Conservation (phyloP, 2,888 invertebrate species). For the Hypolimnas misippus region DNA sequence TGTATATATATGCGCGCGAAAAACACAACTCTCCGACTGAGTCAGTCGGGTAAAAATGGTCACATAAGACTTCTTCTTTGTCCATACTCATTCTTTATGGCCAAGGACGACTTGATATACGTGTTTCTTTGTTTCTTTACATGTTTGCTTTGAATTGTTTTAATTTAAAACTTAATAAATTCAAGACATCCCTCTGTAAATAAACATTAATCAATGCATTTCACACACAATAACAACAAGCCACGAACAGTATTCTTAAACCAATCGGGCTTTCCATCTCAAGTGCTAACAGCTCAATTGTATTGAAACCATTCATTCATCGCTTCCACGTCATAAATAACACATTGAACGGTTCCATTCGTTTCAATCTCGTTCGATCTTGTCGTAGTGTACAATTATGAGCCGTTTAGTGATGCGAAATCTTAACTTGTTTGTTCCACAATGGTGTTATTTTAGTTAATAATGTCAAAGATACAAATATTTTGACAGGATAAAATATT, state of each 20-base stretch:
- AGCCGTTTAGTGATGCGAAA: conserved; percentile 37
- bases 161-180: conserved; percentile 10
- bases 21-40: too few species aligned
- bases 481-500: too few species aligned
- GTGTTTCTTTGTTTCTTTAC: background rate
- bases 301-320: conserved; percentile 53
- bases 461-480: too few species aligned
- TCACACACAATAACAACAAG: conserved; percentile 26
- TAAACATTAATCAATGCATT: conserved; percentile 16
- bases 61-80: background rate
- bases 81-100: background rate
- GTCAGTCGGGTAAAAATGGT: too few species aligned
- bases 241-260: conserved; percentile 23
- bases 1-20: too few species aligned
- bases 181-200: conserved; percentile 5
- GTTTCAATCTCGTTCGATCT: conserved; percentile 39
- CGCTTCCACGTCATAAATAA: conserved; percentile 48
- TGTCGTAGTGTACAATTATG: conserved; percentile 44
- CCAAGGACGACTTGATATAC: background rate
- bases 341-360: conserved; percentile 46
- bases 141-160: conserved; percentile 1
- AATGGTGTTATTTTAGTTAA: too few species aligned
- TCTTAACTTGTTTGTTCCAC: conserved; percentile 28
- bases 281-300: conserved; percentile 70
- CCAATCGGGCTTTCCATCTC: conserved; percentile 38